Percentiles rank a stretch among this genome's conserved stretches.
Evolutionary conservation across 2,113 vertebrate species (phyloP).

Genomic region (Puntigrus tetrazona): DNA sequence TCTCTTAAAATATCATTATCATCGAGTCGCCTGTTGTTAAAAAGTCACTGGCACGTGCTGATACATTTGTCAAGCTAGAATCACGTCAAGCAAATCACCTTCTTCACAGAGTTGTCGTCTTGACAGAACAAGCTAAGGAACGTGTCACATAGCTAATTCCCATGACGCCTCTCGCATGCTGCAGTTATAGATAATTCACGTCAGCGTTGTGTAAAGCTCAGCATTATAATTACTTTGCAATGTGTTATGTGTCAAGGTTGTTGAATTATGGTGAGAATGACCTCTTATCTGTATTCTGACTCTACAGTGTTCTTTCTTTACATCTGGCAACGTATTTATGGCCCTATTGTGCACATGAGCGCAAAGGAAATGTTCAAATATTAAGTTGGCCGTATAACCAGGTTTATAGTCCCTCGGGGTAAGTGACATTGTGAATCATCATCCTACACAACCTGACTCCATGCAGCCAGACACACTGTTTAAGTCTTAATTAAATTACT

Average conservation of each 20-base stretch:
- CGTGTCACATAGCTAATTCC: not conserved
- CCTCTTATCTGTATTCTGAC: not conserved
- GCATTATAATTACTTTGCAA: not conserved
- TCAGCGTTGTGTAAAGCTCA: not conserved
- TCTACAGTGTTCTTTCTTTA: not conserved
- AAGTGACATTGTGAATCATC: not conserved
- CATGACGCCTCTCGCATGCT: not conserved
- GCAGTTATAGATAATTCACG: constrained; percentile 15
- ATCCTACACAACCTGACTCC: not conserved
- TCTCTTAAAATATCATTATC: not conserved
- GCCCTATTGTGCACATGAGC: not conserved
- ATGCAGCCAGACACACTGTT: not conserved
- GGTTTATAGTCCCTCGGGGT: not conserved
- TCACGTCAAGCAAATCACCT: constrained; percentile 1
- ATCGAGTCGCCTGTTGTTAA: not conserved
- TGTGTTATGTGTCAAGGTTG: not conserved
- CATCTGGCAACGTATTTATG: not conserved
- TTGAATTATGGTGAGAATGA: not conserved
- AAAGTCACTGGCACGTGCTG: not conserved
- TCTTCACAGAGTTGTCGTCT: not conserved
- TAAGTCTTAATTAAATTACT: not conserved
- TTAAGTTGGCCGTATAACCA: not conserved
- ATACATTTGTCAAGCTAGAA: not conserved
- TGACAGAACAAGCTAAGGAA: not conserved
- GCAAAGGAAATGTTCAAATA: not conserved